Evolutionary conservation across 2,888 invertebrate genomes (phyloP).

Genomic region (Chrysopilus asiliformis): DNA sequence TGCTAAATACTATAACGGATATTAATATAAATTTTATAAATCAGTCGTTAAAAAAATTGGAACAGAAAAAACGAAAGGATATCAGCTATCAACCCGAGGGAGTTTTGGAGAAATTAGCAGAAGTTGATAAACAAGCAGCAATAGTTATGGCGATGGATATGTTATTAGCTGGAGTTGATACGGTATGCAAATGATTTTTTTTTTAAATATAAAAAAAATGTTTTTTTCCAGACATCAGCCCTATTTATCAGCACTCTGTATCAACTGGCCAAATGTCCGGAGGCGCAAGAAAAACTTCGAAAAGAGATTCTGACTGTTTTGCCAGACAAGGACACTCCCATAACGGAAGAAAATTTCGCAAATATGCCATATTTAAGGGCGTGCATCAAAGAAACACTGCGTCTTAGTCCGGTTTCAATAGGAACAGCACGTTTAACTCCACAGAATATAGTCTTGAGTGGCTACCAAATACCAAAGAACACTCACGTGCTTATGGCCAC

Average conservation of each 20-base stretch:
- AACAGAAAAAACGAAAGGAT: too few species aligned
- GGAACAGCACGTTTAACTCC: constrained; percentile 41
- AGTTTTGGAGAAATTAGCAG: too few species aligned
- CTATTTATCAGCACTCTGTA: constrained; percentile 41
- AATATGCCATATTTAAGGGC: constrained; percentile 46
- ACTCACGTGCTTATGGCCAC: constrained; percentile 18
- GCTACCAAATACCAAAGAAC: constrained; percentile 44
- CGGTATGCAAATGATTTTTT: constrained; percentile 37
- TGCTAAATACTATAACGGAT: constrained; percentile 21
- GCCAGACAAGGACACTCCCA: constrained; percentile 23
- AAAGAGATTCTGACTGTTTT: constrained; percentile 37
- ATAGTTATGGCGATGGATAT: constrained; percentile 55
- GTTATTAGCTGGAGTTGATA: constrained; percentile 57
- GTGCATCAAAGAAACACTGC: constrained; percentile 45
- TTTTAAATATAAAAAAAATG: not conserved
- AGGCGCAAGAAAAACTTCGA: constrained; percentile 42
- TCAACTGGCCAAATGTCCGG: constrained; percentile 43
- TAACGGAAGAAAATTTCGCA: constrained; percentile 33
- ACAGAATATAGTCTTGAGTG: constrained; percentile 42
- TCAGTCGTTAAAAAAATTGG: too few species aligned
- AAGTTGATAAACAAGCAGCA: too few species aligned
- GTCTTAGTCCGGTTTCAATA: constrained; percentile 41
- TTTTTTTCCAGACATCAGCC: constrained; percentile 38
- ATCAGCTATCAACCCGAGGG: too few species aligned
- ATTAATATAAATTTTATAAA: too few species aligned